Percentiles rank a stretch among this genome's conserved stretches.
These are phyloP conservation scores for Leucozona laternaria DNA, from an alignment of 2,888 invertebrate genomes.

Conservation along the genomic window DNA sequence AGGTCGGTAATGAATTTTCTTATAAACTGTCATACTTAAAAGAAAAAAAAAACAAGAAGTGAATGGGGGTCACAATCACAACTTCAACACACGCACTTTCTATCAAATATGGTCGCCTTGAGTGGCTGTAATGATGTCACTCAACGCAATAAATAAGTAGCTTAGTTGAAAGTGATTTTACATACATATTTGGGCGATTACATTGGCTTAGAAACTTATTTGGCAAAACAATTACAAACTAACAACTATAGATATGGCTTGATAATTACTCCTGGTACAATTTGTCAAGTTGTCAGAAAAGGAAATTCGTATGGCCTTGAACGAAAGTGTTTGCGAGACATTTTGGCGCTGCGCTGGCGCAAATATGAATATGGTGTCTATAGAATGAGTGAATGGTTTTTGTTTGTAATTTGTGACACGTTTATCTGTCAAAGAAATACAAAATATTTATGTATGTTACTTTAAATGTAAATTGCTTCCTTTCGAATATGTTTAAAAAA, in stretches of 20 bases:
- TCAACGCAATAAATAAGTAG: neutral
- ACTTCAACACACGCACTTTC: conserved; percentile 19
- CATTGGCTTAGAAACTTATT: conserved; percentile 23
- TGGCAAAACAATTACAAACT: conserved; percentile 3
- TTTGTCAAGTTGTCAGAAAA: neutral
- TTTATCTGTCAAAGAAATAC: too few species aligned
- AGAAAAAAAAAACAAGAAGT: conserved; percentile 33
- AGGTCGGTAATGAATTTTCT: conserved; percentile 51
- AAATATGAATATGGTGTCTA: neutral
- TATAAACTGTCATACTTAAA: conserved; percentile 17
- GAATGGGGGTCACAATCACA: conserved; percentile 24
- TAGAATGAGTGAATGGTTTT: too few species aligned
- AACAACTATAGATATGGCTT: neutral
- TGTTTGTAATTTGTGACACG: too few species aligned
- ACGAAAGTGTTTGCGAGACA: conserved; percentile 9
- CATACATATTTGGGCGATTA: conserved; percentile 19
- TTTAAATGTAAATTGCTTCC: too few species aligned
- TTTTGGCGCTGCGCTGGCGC: conserved; percentile 5
- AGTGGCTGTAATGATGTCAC: conserved; percentile 35
- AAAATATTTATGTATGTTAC: too few species aligned
- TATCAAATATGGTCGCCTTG: conserved; percentile 3
- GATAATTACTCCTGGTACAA: neutral
- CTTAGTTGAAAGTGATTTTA: conserved; percentile 49
- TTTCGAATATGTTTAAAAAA: too few species aligned
- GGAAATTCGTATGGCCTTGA: conserved; percentile 22